Percentiles rank a stretch among this genome's conserved stretches.
Evolutionary conservation across 2,888 invertebrate species (phyloP).

Genomic region (Charanyca ferruginea): DNA sequence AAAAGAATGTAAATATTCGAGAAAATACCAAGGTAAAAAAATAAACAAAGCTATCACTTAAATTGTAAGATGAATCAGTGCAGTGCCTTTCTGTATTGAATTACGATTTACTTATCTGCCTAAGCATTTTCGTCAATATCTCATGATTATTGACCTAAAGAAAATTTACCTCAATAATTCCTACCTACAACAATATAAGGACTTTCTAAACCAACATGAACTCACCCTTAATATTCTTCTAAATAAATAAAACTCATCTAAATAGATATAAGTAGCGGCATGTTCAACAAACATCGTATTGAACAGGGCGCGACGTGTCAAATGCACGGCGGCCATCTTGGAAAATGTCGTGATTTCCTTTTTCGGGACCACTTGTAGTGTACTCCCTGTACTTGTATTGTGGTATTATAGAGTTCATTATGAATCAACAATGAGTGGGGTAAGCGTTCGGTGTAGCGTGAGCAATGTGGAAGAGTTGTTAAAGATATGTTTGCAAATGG

Average conservation of each 20-base stretch:
- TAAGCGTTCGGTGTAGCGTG: conserved; percentile 8
- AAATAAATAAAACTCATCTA: conserved; percentile 59
- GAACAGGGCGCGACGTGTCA: conserved; percentile 63
- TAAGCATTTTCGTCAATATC: too few relatives aligned
- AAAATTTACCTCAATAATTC: not conserved
- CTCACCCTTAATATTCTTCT: conserved; percentile 45
- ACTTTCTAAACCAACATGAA: conserved; percentile 10
- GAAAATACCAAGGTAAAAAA: too few relatives aligned
- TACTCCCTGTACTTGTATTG: conserved; percentile 41
- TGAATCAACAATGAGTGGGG: conserved; percentile 51
- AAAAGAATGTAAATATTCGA: too few relatives aligned
- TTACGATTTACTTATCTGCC: too few relatives aligned
- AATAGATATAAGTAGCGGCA: conserved; percentile 39
- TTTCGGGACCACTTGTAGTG: conserved; percentile 70
- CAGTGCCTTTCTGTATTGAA: too few relatives aligned
- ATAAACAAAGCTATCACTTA: too few relatives aligned
- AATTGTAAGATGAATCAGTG: too few relatives aligned
- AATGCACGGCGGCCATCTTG: conserved; percentile 61
- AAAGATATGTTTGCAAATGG: not conserved
- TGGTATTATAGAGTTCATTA: conserved; percentile 60
- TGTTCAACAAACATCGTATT: conserved; percentile 62
- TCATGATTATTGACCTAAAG: too few relatives aligned
- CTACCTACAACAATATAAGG: not conserved
- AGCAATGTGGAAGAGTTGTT: conserved; percentile 15
- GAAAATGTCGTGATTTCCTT: conserved; percentile 85